Evolutionary conservation across 2,888 invertebrate genomes (phyloP).

Genomic region (Agapostemon virescens): DNA sequence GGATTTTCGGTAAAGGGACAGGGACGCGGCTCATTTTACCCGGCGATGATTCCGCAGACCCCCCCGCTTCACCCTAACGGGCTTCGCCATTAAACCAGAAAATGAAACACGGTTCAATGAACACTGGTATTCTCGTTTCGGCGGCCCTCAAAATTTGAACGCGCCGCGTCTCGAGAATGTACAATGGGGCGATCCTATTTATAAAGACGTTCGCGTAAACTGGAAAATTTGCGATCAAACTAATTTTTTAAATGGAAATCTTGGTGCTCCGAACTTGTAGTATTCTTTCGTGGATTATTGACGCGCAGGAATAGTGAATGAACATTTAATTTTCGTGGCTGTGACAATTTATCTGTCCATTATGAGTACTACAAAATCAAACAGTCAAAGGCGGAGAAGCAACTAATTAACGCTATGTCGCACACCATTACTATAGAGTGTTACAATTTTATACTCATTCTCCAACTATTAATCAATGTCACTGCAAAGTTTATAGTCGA

Average conservation of each 20-base stretch:
- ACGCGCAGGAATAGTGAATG: too few species aligned
- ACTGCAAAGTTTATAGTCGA: neutral
- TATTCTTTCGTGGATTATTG: neutral
- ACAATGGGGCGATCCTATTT: neutral
- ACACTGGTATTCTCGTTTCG: neutral
- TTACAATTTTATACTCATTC: too few species aligned
- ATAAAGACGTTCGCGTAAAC: neutral
- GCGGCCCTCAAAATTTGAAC: neutral
- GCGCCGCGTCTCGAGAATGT: neutral
- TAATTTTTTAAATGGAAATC: neutral
- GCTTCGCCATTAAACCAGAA: conserved; percentile 11
- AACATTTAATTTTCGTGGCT: too few species aligned
- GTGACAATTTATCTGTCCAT: too few species aligned
- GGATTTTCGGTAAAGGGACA: conserved; percentile 31
- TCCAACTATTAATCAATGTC: neutral
- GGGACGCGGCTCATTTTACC: neutral
- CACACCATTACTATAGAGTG: too few species aligned
- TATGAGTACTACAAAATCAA: too few species aligned
- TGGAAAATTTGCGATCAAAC: neutral
- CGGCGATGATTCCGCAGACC: neutral
- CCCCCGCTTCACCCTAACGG: neutral
- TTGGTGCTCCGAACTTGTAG: too few species aligned
- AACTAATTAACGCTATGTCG: too few species aligned
- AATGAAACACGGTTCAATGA: conserved; percentile 8
- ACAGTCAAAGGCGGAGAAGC: too few species aligned